Base-by-base conservation (phyloP, 2,888 invertebrate genomes). In the Eumacrocentrus americanus region DNA sequence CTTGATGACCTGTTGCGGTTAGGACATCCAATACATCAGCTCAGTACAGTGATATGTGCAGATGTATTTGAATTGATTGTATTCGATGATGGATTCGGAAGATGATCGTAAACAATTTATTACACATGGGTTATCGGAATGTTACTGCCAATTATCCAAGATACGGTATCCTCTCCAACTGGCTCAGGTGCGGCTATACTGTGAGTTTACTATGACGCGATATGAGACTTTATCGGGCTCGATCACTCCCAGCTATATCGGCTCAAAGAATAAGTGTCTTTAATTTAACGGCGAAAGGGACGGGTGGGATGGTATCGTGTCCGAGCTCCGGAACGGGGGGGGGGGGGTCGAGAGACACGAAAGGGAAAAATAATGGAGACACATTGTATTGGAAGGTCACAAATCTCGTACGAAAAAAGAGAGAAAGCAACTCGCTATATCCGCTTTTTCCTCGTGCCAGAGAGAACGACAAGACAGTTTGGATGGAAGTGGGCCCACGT, bases 401-500 rank as follows among this genome's bases (percentile, higher is more conserved):
- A 60, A 60, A 60, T 60, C 60, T 60, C 11, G 7, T 9, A 37
- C 44, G 35, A 38, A 4, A 12, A 18, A 52, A 14, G 16, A 38
- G 25, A 50, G 25, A 16, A 29, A 50, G 29, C 20, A 29, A 16
- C 12, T 25, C 42, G 4, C n/a, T 22, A 7, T 14, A 42, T 42
- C 38, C 25, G 12, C 40, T 11, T 42, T 53, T 53, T 22, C 23
- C 12, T 23, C 11, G 37, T 29, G 9, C 6, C 16, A 25, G n/a
- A 4, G 47, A n/a, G n/a, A n/a, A n/a, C n/a, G 18, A 11, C 14
- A 11, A n/a, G 20, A 44, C 29, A 44, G 9, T 11, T 22, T 23
- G 12, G 20, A n/a, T 42, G 65, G 29, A 67, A 69, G 62, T 68
- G 61, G 66, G 62, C 22, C 63, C 23, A 61, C 59, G 58, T 50